Percentiles rank a stretch among this genome's conserved stretches.
Evolutionary conservation across 2,113 vertebrate genomes (phyloP).

Genomic region (Piliocolobus tephrosceles): DNA sequence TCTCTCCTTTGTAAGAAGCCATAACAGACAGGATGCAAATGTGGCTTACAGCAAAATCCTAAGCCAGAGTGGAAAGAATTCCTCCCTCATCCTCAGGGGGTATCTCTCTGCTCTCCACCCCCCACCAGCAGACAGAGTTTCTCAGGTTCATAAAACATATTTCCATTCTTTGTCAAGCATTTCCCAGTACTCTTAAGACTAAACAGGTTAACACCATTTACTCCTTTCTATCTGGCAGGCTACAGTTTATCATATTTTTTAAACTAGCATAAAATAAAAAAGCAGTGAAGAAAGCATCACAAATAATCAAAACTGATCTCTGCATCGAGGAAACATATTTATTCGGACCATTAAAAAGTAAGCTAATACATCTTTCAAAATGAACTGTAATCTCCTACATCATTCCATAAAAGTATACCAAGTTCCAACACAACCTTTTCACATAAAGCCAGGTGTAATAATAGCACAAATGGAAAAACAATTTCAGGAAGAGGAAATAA

Average conservation of each 20-base stretch:
- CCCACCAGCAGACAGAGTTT: neutral
- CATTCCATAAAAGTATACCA: conserved; percentile 29
- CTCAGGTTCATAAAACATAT: neutral
- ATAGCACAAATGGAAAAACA: conserved; percentile 58
- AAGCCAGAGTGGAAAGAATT: neutral
- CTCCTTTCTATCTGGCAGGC: conserved; percentile 9
- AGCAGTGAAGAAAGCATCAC: conserved; percentile 13
- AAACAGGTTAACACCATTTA: conserved; percentile 18
- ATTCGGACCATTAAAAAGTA: conserved; percentile 60
- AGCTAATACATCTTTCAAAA: conserved; percentile 57
- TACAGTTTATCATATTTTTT: conserved; percentile 24
- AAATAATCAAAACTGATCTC: conserved; percentile 47
- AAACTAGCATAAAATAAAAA: conserved; percentile 37
- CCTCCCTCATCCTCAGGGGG: neutral
- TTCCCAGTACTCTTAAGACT: neutral
- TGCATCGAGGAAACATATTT: conserved; percentile 36
- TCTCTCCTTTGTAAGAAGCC: neutral
- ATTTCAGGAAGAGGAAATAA: conserved; percentile 44
- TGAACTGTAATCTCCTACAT: conserved; percentile 26
- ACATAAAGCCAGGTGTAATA: conserved; percentile 15
- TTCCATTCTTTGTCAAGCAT: neutral
- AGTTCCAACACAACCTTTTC: neutral
- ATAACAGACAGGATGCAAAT: neutral
- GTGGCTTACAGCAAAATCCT: neutral
- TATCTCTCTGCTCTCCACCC: neutral